Base-by-base conservation (phyloP, 2,888 invertebrate species). In the Lasioglossum marginatum region DNA sequence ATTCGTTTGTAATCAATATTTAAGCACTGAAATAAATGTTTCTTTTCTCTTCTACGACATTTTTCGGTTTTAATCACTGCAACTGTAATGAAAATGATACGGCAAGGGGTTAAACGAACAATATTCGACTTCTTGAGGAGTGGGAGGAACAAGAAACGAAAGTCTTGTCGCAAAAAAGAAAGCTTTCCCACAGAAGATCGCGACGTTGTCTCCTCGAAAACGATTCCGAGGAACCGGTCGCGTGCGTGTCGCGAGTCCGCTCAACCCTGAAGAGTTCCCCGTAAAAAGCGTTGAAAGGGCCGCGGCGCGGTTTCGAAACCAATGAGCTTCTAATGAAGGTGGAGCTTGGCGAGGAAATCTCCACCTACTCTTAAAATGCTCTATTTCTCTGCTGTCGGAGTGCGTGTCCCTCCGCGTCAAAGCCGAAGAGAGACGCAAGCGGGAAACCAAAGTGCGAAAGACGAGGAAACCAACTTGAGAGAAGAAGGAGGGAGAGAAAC, bases 301-400 rank as follows among this genome's bases (percentile, higher is more conserved):
- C 63, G 79, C 57, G 74, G 66, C 70, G 77, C 76, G 83, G 79
- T 91, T 92, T 90, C 82, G 89, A 93, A 91, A 92, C 95, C 95
- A 95, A 95, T 95, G 93, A 93, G 93, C 91, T 91, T 87, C 90
- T 94, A 94, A 94, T 92, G 94, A 94, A 93, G 95, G 95, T 95
- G 95, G 95, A 94, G 95, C 94, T 89, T 91, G 89, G 82, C 82
- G 82, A 88, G 90, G 90, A 92, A 93, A 94, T 94, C 95, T 95
- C 95, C 95, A 95, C 95, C 95, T 94, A 94, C 95, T 95, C 93
- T 93, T 92, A 93, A 93, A 94, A 92, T 90, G 93, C 92, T 93
- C 94, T 93, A 94, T 94, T 94, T 94, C 93, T 92, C 92, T 88
- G 82, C 86, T 89, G 82, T 86, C 66, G 52, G 87, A 81, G 79